Conservation (phyloP, 2,888 invertebrate genomes). For the Lochmaea capreae region DNA sequence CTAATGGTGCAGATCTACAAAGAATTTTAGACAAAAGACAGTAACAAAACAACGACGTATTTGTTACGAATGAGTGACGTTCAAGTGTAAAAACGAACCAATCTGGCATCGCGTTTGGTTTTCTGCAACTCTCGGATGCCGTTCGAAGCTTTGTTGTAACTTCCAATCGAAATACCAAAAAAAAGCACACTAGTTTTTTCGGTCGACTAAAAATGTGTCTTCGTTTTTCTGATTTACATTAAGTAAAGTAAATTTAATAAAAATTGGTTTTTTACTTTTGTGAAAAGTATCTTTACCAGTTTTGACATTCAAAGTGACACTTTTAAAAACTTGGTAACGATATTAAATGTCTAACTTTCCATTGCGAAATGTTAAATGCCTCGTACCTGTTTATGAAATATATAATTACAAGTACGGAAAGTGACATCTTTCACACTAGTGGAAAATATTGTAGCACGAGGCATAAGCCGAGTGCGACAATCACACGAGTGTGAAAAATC, state of each 20-base stretch:
- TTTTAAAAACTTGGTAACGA: too few species aligned
- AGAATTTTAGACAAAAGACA: slow-evolving; percentile 37
- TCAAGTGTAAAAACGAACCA: slow-evolving; percentile 36
- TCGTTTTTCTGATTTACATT: background rate
- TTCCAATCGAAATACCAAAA: slow-evolving; percentile 14
- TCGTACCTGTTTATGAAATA: too few species aligned
- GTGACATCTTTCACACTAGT: too few species aligned
- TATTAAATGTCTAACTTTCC: too few species aligned
- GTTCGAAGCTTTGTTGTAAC: slow-evolving; percentile 25
- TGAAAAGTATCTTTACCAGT: too few species aligned
- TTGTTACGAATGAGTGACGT: slow-evolving; percentile 40
- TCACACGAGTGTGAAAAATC: too few species aligned
- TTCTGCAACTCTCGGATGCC: slow-evolving; percentile 30
- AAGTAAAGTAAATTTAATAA: background rate
- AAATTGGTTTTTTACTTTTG: too few species aligned
- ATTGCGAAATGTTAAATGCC: too few species aligned
- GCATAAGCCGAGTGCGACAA: too few species aligned
- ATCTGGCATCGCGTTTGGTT: slow-evolving; percentile 30
- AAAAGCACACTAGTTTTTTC: background rate
- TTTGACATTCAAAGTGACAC: too few species aligned
- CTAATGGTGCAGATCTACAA: slow-evolving; percentile 35
- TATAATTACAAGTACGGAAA: too few species aligned
- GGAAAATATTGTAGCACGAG: too few species aligned
- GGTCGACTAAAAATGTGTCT: background rate
- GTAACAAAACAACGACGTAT: slow-evolving; percentile 36